Evolutionary conservation across 2,113 vertebrate genomes (phyloP).

Genomic region (Bujurquina vittata): DNA sequence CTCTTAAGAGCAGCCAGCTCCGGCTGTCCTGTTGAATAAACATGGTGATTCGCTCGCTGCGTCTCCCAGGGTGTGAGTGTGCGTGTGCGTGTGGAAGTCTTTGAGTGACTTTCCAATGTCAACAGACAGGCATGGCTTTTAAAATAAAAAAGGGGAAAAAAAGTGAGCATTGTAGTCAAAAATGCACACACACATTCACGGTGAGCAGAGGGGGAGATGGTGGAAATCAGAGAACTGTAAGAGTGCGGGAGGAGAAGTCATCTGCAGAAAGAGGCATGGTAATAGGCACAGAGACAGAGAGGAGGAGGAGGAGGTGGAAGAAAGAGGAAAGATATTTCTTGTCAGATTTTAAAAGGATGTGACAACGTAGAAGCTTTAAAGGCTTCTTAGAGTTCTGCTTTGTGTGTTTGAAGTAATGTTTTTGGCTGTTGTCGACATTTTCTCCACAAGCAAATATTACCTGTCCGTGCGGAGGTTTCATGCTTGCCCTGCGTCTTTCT

Average conservation of each 20-base stretch:
- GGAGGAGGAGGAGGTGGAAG: background rate
- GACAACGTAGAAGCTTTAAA: background rate
- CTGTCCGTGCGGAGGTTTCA: background rate
- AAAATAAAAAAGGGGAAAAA: background rate
- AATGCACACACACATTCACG: background rate
- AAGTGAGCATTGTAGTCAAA: slow-evolving; percentile 34
- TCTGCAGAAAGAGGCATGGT: background rate
- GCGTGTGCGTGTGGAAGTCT: slow-evolving; percentile 7
- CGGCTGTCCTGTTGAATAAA: slow-evolving; percentile 54
- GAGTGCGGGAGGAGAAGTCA: background rate
- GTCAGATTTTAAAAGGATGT: background rate
- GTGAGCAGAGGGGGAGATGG: background rate
- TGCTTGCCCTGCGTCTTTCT: background rate
- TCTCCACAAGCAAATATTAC: background rate
- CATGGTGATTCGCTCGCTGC: slow-evolving; percentile 28
- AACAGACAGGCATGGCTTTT: background rate
- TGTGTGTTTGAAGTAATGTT: background rate
- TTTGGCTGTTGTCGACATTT: background rate
- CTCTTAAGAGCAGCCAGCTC: slow-evolving; percentile 47
- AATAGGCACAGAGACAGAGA: background rate
- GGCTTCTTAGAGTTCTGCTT: background rate
- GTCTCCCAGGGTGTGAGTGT: slow-evolving; percentile 27
- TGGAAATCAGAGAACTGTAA: slow-evolving; percentile 31
- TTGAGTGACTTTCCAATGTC: slow-evolving; percentile 39
- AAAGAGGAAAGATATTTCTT: background rate